Base-by-base conservation (phyloP, 2,888 invertebrate species). In the Galerucella calmariensis region DNA sequence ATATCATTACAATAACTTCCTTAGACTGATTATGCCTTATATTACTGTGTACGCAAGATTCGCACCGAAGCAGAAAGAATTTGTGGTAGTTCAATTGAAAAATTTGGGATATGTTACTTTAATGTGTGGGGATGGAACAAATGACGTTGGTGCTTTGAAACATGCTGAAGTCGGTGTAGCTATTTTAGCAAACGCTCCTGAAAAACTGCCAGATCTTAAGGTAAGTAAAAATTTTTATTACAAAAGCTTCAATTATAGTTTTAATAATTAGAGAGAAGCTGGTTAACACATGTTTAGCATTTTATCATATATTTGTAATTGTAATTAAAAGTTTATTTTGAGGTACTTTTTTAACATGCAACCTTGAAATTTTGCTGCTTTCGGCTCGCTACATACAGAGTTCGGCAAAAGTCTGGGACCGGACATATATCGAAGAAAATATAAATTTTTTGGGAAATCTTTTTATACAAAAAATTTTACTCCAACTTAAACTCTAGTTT, bases 71-170 rank as follows among this genome's bases (percentile, higher is more conserved):
- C 99, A 99, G 87, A 99, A 99, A 88, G 99, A 99, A 88, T 94
- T 93, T 84, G 95, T 99, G 2, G 94, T 99, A 61, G 95, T 96
- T 10, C 93, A 94, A 5, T 88, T 99, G 69, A 98, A 97, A 86
- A 91, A 92, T 46, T 88, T 95, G 12, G 99, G 99, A 5, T 96
- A 92, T 84, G 92, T 92, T 4, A 97, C 98, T 0, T 89, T 99
- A 2, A 99, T 99, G 99, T 99, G 99, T 85, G 99, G 99, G 2
- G 99, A 99, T 89, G 99, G 99, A 71, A 99, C 99, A 1, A 99
- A 99, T 87, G 99, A 99, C 88, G 99, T 99, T 12, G 99, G 99
- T 20, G 98, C 98, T 5, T 89, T 99, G 67, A 99, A 99, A 88
- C 99, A 99, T 88, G 98, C 99, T 48, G 94, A 99, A 88, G 98